phyloP scores from a whole-genome alignment of 2,113 vertebrate genomes.

The Scophthalmus maximus region DNA sequence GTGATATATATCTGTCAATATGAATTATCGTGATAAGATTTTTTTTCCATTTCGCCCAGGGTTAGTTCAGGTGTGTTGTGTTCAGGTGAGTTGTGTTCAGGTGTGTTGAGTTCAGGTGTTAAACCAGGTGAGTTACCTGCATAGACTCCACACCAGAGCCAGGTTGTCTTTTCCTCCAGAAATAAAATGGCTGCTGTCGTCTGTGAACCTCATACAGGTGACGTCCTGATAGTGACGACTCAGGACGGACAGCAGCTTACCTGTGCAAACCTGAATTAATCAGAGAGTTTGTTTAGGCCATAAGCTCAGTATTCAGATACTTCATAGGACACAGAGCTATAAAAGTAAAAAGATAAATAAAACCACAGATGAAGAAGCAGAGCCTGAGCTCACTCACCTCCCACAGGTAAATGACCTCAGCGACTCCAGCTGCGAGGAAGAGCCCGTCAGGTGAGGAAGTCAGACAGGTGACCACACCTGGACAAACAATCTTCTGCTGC shows the following conservation, averaged over 20 bases:
- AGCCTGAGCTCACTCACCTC: slow-evolving; percentile 82
- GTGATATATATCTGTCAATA: no score
- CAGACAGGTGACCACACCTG: slow-evolving; percentile 91
- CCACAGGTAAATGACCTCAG: slow-evolving; percentile 93
- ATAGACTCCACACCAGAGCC: slow-evolving; percentile 91
- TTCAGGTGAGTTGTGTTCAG: not conserved
- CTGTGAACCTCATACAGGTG: slow-evolving; percentile 92
- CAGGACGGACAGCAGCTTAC: slow-evolving; percentile 90
- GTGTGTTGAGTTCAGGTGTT: not conserved
- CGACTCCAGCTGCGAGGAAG: slow-evolving; percentile 89
- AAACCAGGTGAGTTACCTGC: slow-evolving; percentile 81
- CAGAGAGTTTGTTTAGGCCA: no score
- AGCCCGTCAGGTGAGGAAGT: slow-evolving; percentile 89
- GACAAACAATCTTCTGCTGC: slow-evolving; percentile 97
- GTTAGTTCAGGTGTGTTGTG: no score
- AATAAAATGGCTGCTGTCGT: slow-evolving; percentile 94
- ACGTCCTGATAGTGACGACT: slow-evolving; percentile 95
- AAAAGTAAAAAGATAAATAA: not conserved
- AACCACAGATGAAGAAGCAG: not conserved
- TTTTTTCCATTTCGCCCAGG: no score
- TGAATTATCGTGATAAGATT: no score
- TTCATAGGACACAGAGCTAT: not conserved
- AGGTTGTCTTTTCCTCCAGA: slow-evolving; percentile 95
- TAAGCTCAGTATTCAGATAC: no score
- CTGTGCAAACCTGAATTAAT: slow-evolving; percentile 87